Base-by-base conservation (phyloP, 2,113 vertebrate species). In the Orycteropus afer region DNA sequence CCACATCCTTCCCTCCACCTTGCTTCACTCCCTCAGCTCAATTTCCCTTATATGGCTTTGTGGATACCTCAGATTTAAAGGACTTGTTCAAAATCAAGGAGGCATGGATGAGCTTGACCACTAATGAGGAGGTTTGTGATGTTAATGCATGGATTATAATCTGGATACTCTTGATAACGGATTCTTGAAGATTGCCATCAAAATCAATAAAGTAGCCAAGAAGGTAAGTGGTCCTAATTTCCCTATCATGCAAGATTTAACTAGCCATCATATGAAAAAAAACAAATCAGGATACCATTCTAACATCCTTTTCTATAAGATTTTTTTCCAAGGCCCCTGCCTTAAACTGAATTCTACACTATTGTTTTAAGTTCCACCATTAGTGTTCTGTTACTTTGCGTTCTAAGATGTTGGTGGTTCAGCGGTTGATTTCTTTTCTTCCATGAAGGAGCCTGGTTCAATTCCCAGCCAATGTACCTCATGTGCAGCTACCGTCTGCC, bases 231-330 rank as follows among this genome's bases (percentile, higher is more conserved):
- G 13, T 63, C n/a, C 55, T 79, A 1, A 57, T 37, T 22, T 27
- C 18, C 55, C 47, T 8, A 65, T 81, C 34, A 9, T 6, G 7
- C 7, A 10, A 63, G 25, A n/a, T n/a, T 55, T 78, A 61, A 55
- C 47, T 32, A 27, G 29, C 17, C 37, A 0, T 13, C 40, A 6
- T 20, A 3, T 18, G 27, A n/a, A 23, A 65, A 78, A 65, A 65
- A 78, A 65, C 25, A 57, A 79, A 29, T 63, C 37, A 40, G 61
- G 51, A 40, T 34, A 23, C 53, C 20, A 4, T 17, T 63, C 29
- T 17, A 1, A 57, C 3, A 12, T 14, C 49, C 57, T n/a, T 3
- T 32, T 40, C 20, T 53, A 2, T 1, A 69, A 2, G 15, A 9
- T 23, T 22, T 27, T 61, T 22, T 8, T 18, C 59, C 13, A 22